phyloP scores from a whole-genome alignment of 2,113 vertebrate genomes.

The Alethe castanea region DNA sequence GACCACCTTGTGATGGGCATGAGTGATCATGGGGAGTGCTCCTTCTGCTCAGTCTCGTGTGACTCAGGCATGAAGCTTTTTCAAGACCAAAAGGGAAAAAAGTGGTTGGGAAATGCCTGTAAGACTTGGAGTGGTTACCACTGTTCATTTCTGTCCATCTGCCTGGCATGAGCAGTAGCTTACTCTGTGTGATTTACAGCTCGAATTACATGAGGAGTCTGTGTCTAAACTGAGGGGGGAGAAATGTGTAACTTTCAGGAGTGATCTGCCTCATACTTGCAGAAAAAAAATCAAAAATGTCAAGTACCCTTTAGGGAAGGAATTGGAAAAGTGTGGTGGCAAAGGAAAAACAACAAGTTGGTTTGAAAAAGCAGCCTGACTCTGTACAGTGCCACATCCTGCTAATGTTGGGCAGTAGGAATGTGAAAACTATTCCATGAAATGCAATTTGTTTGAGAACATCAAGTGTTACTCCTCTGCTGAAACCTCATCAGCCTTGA shows the following conservation, averaged over 20 bases:
- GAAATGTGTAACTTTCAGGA: neutral
- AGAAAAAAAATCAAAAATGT: neutral
- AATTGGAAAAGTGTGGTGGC: neutral
- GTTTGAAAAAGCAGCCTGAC: neutral
- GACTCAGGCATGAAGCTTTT: neutral
- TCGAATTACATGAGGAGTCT: neutral
- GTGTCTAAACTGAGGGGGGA: neutral
- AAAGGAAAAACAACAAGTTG: neutral
- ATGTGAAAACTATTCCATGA: neutral
- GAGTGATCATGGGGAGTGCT: neutral
- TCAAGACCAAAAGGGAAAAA: neutral
- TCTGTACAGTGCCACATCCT: neutral
- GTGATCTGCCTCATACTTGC: neutral
- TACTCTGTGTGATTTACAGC: neutral
- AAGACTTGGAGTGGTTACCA: neutral
- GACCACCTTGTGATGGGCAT: neutral
- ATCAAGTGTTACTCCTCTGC: neutral
- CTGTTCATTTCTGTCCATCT: neutral
- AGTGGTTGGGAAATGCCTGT: neutral
- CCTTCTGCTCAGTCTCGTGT: neutral
- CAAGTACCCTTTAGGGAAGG: neutral
- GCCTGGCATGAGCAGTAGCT: neutral
- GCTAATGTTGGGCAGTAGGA: neutral
- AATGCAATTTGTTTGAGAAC: neutral
- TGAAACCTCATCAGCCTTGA: neutral